Conservation (phyloP, 2,888 invertebrate species). For the Axea sp. region DNA sequence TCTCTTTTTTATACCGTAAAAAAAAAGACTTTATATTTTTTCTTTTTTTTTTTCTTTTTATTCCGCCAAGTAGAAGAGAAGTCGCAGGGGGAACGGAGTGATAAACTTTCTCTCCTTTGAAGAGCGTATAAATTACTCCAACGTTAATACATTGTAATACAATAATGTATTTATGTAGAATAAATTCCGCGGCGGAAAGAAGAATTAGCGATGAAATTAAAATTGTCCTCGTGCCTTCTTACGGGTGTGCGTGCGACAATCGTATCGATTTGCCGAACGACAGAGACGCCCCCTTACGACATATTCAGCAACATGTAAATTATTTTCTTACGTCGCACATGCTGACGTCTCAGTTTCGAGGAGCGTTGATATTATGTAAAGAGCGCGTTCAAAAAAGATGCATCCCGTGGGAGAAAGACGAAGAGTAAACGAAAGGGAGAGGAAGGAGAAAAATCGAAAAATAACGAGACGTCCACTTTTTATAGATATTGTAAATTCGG, state of each 20-base stretch:
- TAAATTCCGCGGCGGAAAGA: no score
- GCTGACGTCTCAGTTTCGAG: slow-evolving; percentile 58
- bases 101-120: no score
- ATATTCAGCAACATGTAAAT: slow-evolving; percentile 57
- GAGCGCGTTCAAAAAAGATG: slow-evolving; percentile 30
- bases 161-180: no score
- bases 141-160: no score
- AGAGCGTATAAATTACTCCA: no score
- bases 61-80: neutral
- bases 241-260: slow-evolving; percentile 33
- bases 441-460: slow-evolving; percentile 17
- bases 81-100: no score
- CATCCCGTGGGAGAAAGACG: neutral
- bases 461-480: slow-evolving; percentile 43
- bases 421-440: no score
- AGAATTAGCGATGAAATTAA: slow-evolving; percentile 1
- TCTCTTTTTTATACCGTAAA: slow-evolving; percentile 4
- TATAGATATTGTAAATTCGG: no score
- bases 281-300: slow-evolving; percentile 38
- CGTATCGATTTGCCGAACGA: slow-evolving; percentile 48
- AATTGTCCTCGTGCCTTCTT: slow-evolving; percentile 1
- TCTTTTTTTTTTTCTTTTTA: neutral
- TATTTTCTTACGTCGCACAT: slow-evolving; percentile 54
- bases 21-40: slow-evolving; percentile 1
- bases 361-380: slow-evolving; percentile 50